Percentiles rank a stretch among this genome's conserved stretches.
Conservation (phyloP, 2,888 invertebrate genomes). For the Heliconius sara region DNA sequence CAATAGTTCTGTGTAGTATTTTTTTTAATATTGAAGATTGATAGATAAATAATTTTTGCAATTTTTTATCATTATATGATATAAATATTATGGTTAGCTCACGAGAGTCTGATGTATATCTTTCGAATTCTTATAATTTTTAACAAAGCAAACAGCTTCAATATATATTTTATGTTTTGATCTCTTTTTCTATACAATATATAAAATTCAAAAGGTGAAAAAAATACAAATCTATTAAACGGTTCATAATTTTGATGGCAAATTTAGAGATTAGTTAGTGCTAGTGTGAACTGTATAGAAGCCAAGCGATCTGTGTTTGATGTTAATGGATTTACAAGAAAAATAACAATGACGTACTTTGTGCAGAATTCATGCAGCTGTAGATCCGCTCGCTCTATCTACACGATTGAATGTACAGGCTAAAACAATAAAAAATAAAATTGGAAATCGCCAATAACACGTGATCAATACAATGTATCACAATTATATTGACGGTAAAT, state of each 20-base stretch:
- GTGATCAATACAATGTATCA: slow-evolving; percentile 24
- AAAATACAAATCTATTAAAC: background rate
- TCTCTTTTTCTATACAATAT: no score
- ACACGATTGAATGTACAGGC: slow-evolving; percentile 68
- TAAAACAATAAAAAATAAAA: slow-evolving; percentile 64
- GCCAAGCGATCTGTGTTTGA: slow-evolving; percentile 44
- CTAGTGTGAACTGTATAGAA: slow-evolving; percentile 25
- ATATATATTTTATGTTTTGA: no score
- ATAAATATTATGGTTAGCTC: no score
- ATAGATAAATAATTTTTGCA: no score
- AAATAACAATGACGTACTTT: slow-evolving; percentile 62
- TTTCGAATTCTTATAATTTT: no score
- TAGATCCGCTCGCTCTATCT: slow-evolving; percentile 70
- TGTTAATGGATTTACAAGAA: slow-evolving; percentile 50
- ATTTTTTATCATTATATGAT: no score
- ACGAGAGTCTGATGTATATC: no score
- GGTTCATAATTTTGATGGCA: background rate
- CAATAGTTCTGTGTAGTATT: no score
- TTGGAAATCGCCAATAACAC: slow-evolving; percentile 39
- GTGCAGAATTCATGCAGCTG: slow-evolving; percentile 76
- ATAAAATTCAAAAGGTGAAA: background rate
- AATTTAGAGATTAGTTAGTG: background rate
- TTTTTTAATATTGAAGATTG: no score
- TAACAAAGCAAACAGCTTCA: no score
- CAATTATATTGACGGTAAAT: slow-evolving; percentile 40